Evolutionary conservation across 2,113 vertebrate species (phyloP), one percentile per base, ranked within the genome.

Genomic region (Acrocephalus kingi): DNA sequence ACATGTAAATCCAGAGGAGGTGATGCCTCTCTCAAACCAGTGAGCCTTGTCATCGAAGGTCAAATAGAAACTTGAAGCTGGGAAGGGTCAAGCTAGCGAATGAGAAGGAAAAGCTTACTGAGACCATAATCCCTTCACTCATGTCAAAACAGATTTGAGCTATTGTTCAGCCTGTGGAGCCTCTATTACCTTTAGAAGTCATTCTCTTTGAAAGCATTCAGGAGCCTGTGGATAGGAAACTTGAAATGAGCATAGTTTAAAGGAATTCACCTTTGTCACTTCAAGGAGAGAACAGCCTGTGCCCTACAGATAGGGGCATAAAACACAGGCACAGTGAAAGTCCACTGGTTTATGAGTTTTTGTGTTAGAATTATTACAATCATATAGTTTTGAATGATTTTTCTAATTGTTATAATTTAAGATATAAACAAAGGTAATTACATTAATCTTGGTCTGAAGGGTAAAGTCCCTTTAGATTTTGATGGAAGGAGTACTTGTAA

Each of bases 61-160:
- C 85, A 80, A 43, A 84, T 5, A 92, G 75, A 88, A 80, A 33
- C 63, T 83, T 93, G 59, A 58, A 88, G 28, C 37, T 90, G 63
- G 15, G 39, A 72, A 90, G 51, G 51, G 88, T 92, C 96, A 92
- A 66, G 13, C 23, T 86, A n/a, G 75, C 39, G 75, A 97, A 90
- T 80, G 82, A 91, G 63, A 88, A 93, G 37, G 54, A 76, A 95
- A 96, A 93, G 25, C 78, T 95, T 76, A n/a, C 88, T 92, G 85
- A 86, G 79, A 88, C 52, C 83, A 84, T 95, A 96, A 96, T 95
- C 79, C 59, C 30, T 96, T 95, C 90, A 93, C 56, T 93, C 76
- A 88, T 67, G 85, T 94, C 95, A 96, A 96, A 96, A 94, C 76
- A 93, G 72, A 81, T 95, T 90, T 96, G 94, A 96, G 92, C 75